Conservation (phyloP, 2,888 invertebrate species). For the Hybos culiciformis region DNA sequence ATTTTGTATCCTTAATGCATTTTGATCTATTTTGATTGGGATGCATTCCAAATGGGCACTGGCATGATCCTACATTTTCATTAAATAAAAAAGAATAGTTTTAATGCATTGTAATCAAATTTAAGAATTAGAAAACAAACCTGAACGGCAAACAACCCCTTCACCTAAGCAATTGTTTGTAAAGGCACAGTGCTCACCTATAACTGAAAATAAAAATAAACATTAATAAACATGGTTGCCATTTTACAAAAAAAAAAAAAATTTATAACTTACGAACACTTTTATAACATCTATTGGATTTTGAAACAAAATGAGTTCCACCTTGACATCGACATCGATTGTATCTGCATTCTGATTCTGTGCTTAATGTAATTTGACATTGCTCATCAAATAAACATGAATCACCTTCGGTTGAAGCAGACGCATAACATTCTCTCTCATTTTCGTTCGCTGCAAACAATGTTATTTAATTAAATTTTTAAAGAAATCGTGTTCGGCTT, state of each 20-base stretch:
- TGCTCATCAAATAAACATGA: constrained; percentile 28
- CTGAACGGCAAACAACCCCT: constrained; percentile 26
- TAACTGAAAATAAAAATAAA: constrained; percentile 17
- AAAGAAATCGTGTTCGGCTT: too few species aligned
- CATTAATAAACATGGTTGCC: not conserved
- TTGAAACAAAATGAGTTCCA: constrained; percentile 25
- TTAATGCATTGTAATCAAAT: too few species aligned
- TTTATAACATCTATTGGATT: constrained; percentile 29
- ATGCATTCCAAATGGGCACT: constrained; percentile 27
- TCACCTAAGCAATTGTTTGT: constrained; percentile 29
- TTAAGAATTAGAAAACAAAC: too few species aligned
- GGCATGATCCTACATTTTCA: not conserved
- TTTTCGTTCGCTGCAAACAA: constrained; percentile 13
- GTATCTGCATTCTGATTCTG: constrained; percentile 28
- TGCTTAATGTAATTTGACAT: constrained; percentile 28
- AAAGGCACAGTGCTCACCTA: constrained; percentile 27
- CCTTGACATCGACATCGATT: constrained; percentile 27
- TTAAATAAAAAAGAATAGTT: too few species aligned
- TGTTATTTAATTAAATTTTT: too few species aligned
- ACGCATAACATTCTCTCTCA: constrained; percentile 18
- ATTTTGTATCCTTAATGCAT: constrained; percentile 23
- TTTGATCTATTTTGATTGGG: constrained; percentile 23
- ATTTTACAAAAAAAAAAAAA: not conserved
- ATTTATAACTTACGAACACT: constrained; percentile 24
- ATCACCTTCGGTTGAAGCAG: constrained; percentile 26